Conservation (phyloP, 2,797 vertebrate species). For the Lutra lutra region DNA sequence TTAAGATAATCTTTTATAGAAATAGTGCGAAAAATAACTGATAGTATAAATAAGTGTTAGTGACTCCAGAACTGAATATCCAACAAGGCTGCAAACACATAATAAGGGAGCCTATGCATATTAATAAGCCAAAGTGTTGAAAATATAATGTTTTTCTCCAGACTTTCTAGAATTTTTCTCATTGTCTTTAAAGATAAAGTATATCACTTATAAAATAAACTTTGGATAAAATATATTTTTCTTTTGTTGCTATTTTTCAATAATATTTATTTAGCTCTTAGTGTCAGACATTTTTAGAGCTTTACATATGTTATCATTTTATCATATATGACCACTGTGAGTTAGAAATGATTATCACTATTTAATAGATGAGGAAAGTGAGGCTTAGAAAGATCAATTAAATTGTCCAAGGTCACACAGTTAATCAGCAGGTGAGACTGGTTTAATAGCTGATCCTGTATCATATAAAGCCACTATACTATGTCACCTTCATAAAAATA, state of each 20-base stretch:
- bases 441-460: neutral
- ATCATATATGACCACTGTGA: neutral
- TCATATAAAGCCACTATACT: neutral
- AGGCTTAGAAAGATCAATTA: neutral
- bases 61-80: conserved; percentile 15
- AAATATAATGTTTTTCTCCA: conserved; percentile 32
- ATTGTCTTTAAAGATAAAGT: neutral
- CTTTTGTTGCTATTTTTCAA: neutral
- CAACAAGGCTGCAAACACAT: neutral
- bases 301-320: neutral
- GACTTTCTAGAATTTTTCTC: conserved; percentile 34
- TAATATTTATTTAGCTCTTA: conserved; percentile 26
- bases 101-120: neutral
- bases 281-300: neutral
- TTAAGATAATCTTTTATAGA: conserved; percentile 34
- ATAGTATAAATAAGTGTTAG: neutral
- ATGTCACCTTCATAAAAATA: neutral
- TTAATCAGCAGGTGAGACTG: neutral
- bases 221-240: conserved; percentile 23
- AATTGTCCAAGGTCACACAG: neutral
- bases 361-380: neutral
- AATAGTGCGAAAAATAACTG: neutral
- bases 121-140: neutral
- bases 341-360: neutral
- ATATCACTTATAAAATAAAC: conserved; percentile 29